Evolutionary conservation across 2,888 invertebrate genomes (phyloP), one percentile per base, ranked within the genome.

Genomic region (Nymphalis polychloros): DNA sequence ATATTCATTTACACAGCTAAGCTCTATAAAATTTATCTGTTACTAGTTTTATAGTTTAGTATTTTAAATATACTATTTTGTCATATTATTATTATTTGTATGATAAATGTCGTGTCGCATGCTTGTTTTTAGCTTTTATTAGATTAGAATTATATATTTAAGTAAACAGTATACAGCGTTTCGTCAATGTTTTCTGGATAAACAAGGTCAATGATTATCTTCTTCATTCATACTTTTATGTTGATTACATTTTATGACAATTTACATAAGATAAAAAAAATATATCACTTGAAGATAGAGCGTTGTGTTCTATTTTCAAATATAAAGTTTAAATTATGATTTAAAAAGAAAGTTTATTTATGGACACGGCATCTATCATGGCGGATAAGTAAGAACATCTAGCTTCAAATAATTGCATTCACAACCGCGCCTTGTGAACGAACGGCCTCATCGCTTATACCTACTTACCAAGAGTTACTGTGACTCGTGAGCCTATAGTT

Each of bases 401-500:
- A 55, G 53, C 31, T n/a, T 55, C 17, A 55, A 88, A 88, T 88
- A 87, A 89, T 89, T 90, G 88, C 88, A 89, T 85, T 84, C 76
- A 79, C 83, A 84, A 85, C 84, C 87, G 85, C 87, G 88, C 87
- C 88, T 89, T 83, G 85, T 80, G 81, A 84, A 83, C 85, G 81
- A 84, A 83, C 85, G 84, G 85, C 83, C 68, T 71, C 69, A 63
- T 67, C 67, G 60, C 60, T 83, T 84, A 77, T 84, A 85, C 80
- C 78, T 81, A 79, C 52, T 52, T 52, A 81, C 74, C 75, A 72
- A 77, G 78, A 81, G 78, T 80, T 57, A 41, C 41, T 41, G 49
- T 49, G 19, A n/a, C n/a, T n/a, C 17, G 19, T 80, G 80, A 79
- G 82, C 82, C 82, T 84, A 83, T 83, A 82, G 82, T 78, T 87